Conservation (phyloP, 2,888 invertebrate species). For the Ophion costatus region DNA sequence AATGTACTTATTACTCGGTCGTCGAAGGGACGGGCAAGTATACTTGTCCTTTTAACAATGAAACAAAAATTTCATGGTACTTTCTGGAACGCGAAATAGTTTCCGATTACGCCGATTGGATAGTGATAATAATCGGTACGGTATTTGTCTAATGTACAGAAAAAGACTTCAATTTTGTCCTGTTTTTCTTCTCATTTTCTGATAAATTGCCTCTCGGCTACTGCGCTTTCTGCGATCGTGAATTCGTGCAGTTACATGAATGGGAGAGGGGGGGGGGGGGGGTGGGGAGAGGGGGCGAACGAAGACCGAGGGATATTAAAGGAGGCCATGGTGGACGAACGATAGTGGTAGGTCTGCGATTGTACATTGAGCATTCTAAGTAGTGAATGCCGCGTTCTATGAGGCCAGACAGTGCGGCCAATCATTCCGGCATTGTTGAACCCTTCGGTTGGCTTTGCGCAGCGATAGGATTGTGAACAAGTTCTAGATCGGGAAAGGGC, state of each 20-base stretch:
- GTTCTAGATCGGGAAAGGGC: constrained; percentile 47
- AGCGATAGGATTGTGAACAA: constrained; percentile 37
- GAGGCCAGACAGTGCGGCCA: constrained; percentile 76
- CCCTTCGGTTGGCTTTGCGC: constrained; percentile 52
- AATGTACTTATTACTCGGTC: too few species aligned
- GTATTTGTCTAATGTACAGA: too few species aligned
- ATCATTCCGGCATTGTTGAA: constrained; percentile 80
- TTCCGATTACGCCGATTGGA: too few species aligned
- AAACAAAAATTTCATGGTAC: too few species aligned
- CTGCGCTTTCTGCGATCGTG: neutral
- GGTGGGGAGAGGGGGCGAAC: constrained; percentile 25
- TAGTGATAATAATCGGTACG: too few species aligned
- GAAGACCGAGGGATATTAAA: constrained; percentile 46
- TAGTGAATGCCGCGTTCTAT: constrained; percentile 75
- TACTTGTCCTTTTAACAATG: too few species aligned
- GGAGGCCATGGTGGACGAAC: constrained; percentile 60
- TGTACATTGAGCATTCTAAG: constrained; percentile 76
- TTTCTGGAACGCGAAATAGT: too few species aligned
- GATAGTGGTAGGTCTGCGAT: constrained; percentile 73
- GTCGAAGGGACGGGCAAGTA: too few species aligned
- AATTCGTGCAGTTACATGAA: neutral
- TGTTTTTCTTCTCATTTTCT: neutral
- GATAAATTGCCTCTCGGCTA: neutral
- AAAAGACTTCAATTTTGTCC: too few species aligned
- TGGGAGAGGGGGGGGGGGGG: neutral